phyloP scores from a whole-genome alignment of 92 coral and sea anemone genomes.

The Epizoanthus scotinus region DNA sequence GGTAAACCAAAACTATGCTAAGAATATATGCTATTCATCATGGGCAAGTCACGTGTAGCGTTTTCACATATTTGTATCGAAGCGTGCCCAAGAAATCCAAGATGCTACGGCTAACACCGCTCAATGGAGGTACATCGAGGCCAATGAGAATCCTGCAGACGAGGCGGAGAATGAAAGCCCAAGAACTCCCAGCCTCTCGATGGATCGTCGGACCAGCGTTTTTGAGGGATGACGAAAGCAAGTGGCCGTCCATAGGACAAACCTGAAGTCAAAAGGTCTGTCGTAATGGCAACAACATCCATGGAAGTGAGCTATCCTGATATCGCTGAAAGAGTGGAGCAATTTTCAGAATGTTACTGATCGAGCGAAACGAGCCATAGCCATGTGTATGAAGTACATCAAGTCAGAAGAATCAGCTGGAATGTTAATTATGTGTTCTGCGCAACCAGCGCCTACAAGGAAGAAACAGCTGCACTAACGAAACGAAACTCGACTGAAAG shows the following conservation, averaged over 20 bases:
- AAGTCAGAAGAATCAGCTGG: slow-evolving; percentile 21
- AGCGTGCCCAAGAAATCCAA: slow-evolving; percentile 50
- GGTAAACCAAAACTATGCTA: too few species aligned
- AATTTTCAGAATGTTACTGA: slow-evolving; percentile 60
- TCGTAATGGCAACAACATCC: slow-evolving; percentile 7
- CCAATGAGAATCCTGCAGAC: slow-evolving; percentile 51
- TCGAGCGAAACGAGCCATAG: slow-evolving; percentile 57
- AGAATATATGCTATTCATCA: too few species aligned
- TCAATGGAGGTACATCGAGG: slow-evolving; percentile 49
- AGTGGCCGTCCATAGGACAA: slow-evolving; percentile 36
- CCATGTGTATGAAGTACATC: slow-evolving; percentile 33
- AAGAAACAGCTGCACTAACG: slow-evolving; percentile 16
- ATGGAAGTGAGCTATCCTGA: background rate
- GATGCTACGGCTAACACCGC: slow-evolving; percentile 22
- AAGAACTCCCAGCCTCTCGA: slow-evolving; percentile 27
- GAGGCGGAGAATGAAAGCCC: slow-evolving; percentile 45
- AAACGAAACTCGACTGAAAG: background rate
- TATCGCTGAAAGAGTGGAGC: slow-evolving; percentile 40
- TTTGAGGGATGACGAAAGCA: slow-evolving; percentile 34
- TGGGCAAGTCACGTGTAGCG: slow-evolving; percentile 54
- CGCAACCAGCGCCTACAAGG: slow-evolving; percentile 25
- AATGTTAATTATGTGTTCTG: slow-evolving; percentile 28
- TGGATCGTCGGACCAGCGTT: slow-evolving; percentile 52
- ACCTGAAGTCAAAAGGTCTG: slow-evolving; percentile 59
- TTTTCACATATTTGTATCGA: slow-evolving; percentile 52